phyloP scores from a whole-genome alignment of 2,113 vertebrate genomes.

The Poeciliopsis occidentalis region DNA sequence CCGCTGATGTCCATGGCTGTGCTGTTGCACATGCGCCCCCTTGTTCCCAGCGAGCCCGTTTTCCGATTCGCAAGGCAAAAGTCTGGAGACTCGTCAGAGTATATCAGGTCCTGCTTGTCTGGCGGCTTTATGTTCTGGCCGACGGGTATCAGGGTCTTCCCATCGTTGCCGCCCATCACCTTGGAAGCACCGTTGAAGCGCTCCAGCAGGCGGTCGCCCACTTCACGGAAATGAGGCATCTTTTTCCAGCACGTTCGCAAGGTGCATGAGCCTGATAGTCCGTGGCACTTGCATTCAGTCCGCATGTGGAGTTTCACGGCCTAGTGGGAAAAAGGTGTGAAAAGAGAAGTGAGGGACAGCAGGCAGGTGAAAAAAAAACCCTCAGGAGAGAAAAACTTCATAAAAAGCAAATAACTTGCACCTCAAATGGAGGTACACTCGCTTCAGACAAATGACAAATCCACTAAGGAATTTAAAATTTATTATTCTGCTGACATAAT shows the following conservation, averaged over 20 bases:
- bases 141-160: conserved; percentile 92
- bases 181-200: conserved; percentile 95
- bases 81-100: conserved; percentile 93
- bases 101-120: conserved; percentile 92
- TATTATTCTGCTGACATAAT: conserved; percentile 53
- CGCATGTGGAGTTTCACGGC: conserved; percentile 95
- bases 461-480: conserved; percentile 32
- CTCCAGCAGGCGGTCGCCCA: conserved; percentile 91
- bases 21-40: conserved; percentile 93
- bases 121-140: conserved; percentile 94
- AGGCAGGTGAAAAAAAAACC: conserved; percentile 4
- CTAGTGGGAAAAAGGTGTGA: conserved; percentile 66
- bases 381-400: conserved; percentile 4
- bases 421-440: conserved; percentile 14
- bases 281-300: conserved; percentile 97
- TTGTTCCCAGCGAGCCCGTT: conserved; percentile 92
- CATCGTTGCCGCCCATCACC: conserved; percentile 97
- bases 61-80: conserved; percentile 95
- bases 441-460: conserved; percentile 34
- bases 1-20: conserved; percentile 94
- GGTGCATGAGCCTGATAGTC: conserved; percentile 94
- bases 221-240: conserved; percentile 95
- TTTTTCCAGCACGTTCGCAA: conserved; percentile 97
- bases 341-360: conserved; percentile 27
- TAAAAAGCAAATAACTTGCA: conserved; percentile 1